Conservation (phyloP, 2,888 invertebrate genomes). For the Nephrotoma flavescens region DNA sequence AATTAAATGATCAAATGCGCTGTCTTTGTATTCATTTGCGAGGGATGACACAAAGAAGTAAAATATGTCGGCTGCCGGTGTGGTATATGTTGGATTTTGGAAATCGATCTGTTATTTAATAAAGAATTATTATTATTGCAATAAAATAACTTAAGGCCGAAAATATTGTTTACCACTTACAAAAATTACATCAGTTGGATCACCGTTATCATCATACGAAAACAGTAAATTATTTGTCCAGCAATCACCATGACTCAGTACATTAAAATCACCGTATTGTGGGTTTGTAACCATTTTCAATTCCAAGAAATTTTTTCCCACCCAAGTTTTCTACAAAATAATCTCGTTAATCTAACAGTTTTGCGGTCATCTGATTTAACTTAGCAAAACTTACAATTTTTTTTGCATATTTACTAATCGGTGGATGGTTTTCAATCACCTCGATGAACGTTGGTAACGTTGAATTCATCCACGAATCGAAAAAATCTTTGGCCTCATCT, state of each 20-base stretch:
- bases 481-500: background rate
- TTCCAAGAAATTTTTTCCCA: background rate
- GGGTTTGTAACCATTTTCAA: background rate
- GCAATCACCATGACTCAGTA: slow-evolving; percentile 2
- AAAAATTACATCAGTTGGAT: background rate
- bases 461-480: background rate
- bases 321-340: background rate
- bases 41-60: background rate
- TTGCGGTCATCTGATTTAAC: background rate
- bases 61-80: background rate
- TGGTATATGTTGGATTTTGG: background rate
- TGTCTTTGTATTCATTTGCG: background rate
- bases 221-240: background rate
- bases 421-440: background rate
- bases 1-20: background rate
- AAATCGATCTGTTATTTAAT: background rate
- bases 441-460: background rate
- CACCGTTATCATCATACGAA: background rate
- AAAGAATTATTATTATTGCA: background rate
- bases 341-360: background rate
- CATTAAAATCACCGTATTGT: background rate
- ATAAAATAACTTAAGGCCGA: background rate
- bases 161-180: background rate
- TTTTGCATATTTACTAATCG: background rate
- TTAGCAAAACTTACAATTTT: background rate